Evolutionary conservation across 2,797 vertebrate genomes (phyloP), one percentile per base, ranked within the genome.

Genomic region (Clamator glandarius): DNA sequence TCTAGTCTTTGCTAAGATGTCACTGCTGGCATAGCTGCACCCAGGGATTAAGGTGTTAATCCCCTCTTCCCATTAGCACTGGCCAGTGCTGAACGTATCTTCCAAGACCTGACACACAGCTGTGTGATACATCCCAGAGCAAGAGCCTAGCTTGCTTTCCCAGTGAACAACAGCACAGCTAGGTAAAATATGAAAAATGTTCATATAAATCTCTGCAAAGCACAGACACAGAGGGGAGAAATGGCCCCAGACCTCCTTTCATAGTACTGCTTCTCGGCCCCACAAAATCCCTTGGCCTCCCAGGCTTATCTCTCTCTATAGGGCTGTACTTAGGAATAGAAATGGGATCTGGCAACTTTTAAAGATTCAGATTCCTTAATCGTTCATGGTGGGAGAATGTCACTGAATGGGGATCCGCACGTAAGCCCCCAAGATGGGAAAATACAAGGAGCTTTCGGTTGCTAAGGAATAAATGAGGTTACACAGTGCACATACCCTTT

Each of bases 381-480:
- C 95, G 78, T 96, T 96, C 95, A 95, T 97, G 95, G 95, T 91
- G 76, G 89, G 94, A 96, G 95, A 97, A 96, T 93, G 94, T 96
- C 90, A 91, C 93, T 90, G 91, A 82, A 46, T 68, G 89, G 68
- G 79, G 93, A 96, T 96, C 91, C 87, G 3, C 46, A 74, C 51
- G 66, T 97, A 96, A 96, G 94, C 93, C 54, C 83, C 89, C 79
- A 91, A 95, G 94, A 96, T 96, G 96, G 93, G 95, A 97, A 97
- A 96, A 86, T 94, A 87, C 89, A 74, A 84, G 76, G 93, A 87
- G 95, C 88, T 97, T 97, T 96, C 0, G 12, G 94, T 97, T 96
- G 96, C 96, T 96, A 96, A 96, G 95, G 83, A 96, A 96, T 97
- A 96, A 96, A 96, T 93, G 87, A 97, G 51, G 84, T 92, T 93